Percentiles rank a stretch among this genome's conserved stretches.
These are phyloP conservation scores for Oryzias melastigma DNA, from an alignment of 2,113 vertebrate genomes.

Conservation along the genomic window DNA sequence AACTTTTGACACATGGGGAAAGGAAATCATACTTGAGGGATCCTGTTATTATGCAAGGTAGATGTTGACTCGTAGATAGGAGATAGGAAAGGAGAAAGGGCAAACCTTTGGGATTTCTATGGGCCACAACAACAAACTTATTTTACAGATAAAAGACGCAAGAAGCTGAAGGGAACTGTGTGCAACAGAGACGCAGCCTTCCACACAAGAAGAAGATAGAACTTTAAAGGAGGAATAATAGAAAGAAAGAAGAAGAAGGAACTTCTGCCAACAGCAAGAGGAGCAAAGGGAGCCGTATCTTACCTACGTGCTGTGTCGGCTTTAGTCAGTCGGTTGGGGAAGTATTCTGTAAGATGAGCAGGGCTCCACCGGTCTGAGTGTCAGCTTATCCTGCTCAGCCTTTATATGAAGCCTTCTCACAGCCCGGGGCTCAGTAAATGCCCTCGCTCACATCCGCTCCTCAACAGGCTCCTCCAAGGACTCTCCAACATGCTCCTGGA, in stretches of 20 bases:
- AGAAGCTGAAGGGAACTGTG: constrained; percentile 17
- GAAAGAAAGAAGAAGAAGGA: not conserved
- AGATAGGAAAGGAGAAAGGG: constrained; percentile 17
- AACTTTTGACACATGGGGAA: constrained; percentile 15
- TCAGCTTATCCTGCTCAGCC: constrained; percentile 34
- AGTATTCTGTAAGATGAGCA: constrained; percentile 45
- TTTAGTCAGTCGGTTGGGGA: constrained; percentile 27
- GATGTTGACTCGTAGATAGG: constrained; percentile 23
- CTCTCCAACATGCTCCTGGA: constrained; percentile 52
- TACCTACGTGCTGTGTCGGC: constrained; percentile 58
- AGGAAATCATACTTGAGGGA: constrained; percentile 15
- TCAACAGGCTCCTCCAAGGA: constrained; percentile 47
- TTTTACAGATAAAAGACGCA: constrained; percentile 24
- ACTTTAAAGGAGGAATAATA: not conserved
- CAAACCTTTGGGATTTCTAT: not conserved
- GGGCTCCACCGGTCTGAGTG: constrained; percentile 39
- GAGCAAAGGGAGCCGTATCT: constrained; percentile 6
- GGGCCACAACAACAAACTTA: constrained; percentile 8
- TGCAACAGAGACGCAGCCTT: constrained; percentile 9
- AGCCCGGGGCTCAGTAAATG: constrained; percentile 46
- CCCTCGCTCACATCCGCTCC: constrained; percentile 65
- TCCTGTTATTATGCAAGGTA: constrained; percentile 32
- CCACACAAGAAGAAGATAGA: not conserved
- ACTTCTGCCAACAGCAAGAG: not conserved
- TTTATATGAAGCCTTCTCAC: constrained; percentile 66